Conservation (phyloP, 64 coral and sea anemone species). For the Actinia equina region DNA sequence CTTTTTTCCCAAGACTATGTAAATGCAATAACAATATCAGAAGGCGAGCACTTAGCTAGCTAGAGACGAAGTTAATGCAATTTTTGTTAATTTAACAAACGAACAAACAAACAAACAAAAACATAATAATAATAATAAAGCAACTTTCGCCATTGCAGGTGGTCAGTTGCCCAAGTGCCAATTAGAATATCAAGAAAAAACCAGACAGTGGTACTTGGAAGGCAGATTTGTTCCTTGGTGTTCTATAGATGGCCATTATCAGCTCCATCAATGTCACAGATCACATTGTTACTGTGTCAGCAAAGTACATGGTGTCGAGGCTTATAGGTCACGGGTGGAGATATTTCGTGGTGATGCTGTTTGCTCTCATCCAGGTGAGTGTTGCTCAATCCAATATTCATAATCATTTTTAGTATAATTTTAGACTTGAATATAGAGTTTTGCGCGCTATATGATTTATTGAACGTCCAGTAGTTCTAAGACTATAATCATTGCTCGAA, state of each 20-base stretch:
- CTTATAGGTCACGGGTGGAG: slow-evolving; percentile 9
- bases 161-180: slow-evolving; percentile 10
- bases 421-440: too few species aligned
- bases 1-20: too few species aligned
- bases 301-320: slow-evolving; percentile 6
- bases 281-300: slow-evolving; percentile 73
- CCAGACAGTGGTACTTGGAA: slow-evolving; percentile 13
- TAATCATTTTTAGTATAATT: neutral
- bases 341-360: slow-evolving; percentile 14
- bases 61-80: too few species aligned
- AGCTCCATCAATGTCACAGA: slow-evolving; percentile 54
- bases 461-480: too few species aligned
- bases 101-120: too few species aligned
- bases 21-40: too few species aligned
- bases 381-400: neutral
- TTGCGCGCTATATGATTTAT: too few species aligned
- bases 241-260: slow-evolving; percentile 54
- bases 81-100: too few species aligned
- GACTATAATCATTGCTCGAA: too few species aligned
- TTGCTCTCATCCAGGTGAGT: neutral
- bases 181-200: slow-evolving; percentile 14
- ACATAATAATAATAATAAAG: neutral
- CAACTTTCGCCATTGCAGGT: neutral
- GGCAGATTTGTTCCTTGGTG: slow-evolving; percentile 58
- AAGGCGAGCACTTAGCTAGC: too few species aligned